These are phyloP conservation scores for Nebria brevicollis DNA, from an alignment of 2,888 invertebrate species.

Conservation along the genomic window DNA sequence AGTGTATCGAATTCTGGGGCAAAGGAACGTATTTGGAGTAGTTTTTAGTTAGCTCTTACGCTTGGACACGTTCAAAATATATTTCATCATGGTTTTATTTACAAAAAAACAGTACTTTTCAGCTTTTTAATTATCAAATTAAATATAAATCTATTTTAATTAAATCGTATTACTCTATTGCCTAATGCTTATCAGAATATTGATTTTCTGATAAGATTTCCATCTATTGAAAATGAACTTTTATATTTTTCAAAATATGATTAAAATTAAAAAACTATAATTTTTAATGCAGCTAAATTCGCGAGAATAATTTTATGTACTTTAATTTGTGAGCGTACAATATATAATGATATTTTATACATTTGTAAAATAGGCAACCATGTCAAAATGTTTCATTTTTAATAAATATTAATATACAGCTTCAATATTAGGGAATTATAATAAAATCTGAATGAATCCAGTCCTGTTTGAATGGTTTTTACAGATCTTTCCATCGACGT, in stretches of 20 bases:
- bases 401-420: neutral
- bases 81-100: neutral
- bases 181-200: no score
- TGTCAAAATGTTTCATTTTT: no score
- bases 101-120: neutral
- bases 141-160: no score
- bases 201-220: no score
- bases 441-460: neutral
- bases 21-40: conserved; percentile 1
- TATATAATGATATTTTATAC: no score
- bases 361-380: no score
- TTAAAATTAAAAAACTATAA: no score
- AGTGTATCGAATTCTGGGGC: conserved; percentile 6
- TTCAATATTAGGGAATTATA: neutral
- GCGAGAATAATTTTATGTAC: neutral
- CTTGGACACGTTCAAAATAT: neutral
- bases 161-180: no score
- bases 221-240: no score
- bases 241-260: no score
- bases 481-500: conserved; percentile 15
- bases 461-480: neutral
- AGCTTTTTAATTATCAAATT: no score
- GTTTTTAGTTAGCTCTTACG: neutral
- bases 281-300: no score
- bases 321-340: neutral